Base-by-base conservation (phyloP, 2,797 vertebrate genomes). In the Passerculus sandwichensis region DNA sequence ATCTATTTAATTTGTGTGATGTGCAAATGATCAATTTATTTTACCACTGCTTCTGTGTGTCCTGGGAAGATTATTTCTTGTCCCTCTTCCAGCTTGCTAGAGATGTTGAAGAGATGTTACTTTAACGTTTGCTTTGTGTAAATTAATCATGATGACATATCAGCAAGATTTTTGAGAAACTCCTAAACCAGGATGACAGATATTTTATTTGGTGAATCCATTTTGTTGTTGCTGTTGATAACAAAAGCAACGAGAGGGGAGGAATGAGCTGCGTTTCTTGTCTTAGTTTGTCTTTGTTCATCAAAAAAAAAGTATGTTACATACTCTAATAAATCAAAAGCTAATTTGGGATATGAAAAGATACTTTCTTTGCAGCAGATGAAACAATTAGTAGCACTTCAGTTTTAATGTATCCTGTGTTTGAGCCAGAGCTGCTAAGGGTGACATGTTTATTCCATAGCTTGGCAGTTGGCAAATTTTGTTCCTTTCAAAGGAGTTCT, bases 381-480 rank as follows among this genome's bases (percentile, higher is more conserved):
- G 73, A 86, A 89, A 85, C 77, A 70, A 90, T 91, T 89, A 88
- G 79, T 76, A 88, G 66, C 60, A 47, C 70, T 92, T 96, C 47
- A 64, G 42, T 79, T 93, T 85, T 89, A 75, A 66, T 79, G n/a
- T 88, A 64, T 59, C 82, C 70, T 90, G 42, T 78, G n/a, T 79
- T 91, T 82, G 80, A 87, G 74, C 67, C 65, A 57, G 22, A 53
- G 61, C 71, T 93, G 87, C 53, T 59, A 22, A 13, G 14, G 40
- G 18, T 74, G 77, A 73, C 50, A 29, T 85, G 74, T 82, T 93
- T 85, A 59, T 54, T 78, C 36, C 51, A 21, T n/a, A 40, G 47
- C 27, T 60, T 56, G 51, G 11, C 44, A 38, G 62, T 72, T 54
- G 60, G 57, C 18, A 21, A 50, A 20, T 62, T 38, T 40, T 60